Conservation (phyloP, 2,797 vertebrate genomes). For the Coregonus sp. region DNA sequence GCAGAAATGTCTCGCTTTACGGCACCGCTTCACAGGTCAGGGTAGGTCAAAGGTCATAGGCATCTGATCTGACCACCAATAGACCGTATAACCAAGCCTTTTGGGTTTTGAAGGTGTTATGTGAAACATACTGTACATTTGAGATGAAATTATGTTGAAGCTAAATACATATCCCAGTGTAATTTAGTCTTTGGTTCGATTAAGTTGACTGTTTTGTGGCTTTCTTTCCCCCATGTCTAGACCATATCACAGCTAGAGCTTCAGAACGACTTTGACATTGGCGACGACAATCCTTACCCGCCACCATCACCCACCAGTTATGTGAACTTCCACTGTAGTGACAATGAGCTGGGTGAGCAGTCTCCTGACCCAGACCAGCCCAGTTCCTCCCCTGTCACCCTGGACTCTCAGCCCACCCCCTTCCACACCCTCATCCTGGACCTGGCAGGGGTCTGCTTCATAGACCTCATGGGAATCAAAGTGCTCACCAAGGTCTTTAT, state of each 20-base stretch:
- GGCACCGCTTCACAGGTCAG: too few relatives aligned
- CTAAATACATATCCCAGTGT: too few relatives aligned
- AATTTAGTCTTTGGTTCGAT: neutral
- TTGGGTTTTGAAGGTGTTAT: too few relatives aligned
- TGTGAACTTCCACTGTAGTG: slow-evolving; percentile 70
- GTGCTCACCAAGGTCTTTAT: slow-evolving; percentile 82
- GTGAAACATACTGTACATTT: too few relatives aligned
- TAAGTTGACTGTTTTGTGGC: neutral
- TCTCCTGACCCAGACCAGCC: slow-evolving; percentile 58
- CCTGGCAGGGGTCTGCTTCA: slow-evolving; percentile 89
- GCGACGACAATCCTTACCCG: slow-evolving; percentile 76
- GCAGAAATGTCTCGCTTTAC: too few relatives aligned
- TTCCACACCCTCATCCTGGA: slow-evolving; percentile 92
- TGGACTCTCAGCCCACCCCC: slow-evolving; percentile 75
- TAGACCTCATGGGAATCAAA: slow-evolving; percentile 91
- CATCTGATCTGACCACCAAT: too few relatives aligned
- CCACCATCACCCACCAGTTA: slow-evolving; percentile 71
- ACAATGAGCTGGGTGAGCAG: slow-evolving; percentile 38
- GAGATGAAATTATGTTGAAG: too few relatives aligned
- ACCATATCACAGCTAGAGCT: slow-evolving; percentile 82
- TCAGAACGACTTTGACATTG: slow-evolving; percentile 85
- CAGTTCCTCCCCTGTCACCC: slow-evolving; percentile 67
- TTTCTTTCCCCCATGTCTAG: slow-evolving; percentile 55
- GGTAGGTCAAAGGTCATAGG: too few relatives aligned
- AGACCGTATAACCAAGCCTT: too few relatives aligned